Evolutionary conservation across 2,113 vertebrate species (phyloP).

Genomic region (Coptodon bakossiorum): DNA sequence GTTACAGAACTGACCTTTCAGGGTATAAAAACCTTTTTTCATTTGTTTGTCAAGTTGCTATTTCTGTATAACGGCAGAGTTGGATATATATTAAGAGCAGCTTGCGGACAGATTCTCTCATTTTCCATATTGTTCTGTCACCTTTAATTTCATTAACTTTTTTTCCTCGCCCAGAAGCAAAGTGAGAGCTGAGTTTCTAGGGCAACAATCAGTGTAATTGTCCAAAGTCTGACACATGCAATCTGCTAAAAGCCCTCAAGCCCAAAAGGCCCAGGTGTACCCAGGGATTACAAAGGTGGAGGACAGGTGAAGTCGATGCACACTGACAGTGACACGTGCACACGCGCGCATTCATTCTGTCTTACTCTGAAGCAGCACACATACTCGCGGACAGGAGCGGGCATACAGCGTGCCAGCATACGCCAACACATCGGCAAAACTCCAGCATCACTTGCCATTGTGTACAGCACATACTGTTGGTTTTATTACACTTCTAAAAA

Average conservation of each 20-base stretch:
- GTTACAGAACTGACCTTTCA: background rate
- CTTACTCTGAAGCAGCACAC: background rate
- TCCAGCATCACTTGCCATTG: background rate
- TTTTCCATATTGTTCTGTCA: slow-evolving; percentile 46
- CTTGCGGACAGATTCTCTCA: slow-evolving; percentile 19
- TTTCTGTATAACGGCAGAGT: slow-evolving; percentile 3
- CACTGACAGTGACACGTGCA: slow-evolving; percentile 29
- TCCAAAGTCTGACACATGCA: slow-evolving; percentile 69
- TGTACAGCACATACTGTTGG: background rate
- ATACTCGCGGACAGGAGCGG: background rate
- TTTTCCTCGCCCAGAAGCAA: slow-evolving; percentile 4
- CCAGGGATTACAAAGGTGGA: slow-evolving; percentile 66
- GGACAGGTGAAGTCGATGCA: slow-evolving; percentile 65
- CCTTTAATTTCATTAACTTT: slow-evolving; percentile 59
- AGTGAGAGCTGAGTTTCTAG: slow-evolving; percentile 61
- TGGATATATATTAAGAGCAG: slow-evolving; percentile 42
- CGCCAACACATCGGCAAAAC: background rate
- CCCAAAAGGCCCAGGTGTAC: slow-evolving; percentile 63
- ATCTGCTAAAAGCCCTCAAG: slow-evolving; percentile 74
- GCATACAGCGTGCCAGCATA: background rate
- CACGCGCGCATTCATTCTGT: background rate
- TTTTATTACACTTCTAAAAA: background rate
- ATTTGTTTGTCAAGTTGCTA: background rate
- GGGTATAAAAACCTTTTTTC: background rate
- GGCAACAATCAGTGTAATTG: slow-evolving; percentile 74